These are phyloP conservation scores for Tupaia chinensis DNA, from an alignment of 2,113 vertebrate species.

Conservation along the genomic window DNA sequence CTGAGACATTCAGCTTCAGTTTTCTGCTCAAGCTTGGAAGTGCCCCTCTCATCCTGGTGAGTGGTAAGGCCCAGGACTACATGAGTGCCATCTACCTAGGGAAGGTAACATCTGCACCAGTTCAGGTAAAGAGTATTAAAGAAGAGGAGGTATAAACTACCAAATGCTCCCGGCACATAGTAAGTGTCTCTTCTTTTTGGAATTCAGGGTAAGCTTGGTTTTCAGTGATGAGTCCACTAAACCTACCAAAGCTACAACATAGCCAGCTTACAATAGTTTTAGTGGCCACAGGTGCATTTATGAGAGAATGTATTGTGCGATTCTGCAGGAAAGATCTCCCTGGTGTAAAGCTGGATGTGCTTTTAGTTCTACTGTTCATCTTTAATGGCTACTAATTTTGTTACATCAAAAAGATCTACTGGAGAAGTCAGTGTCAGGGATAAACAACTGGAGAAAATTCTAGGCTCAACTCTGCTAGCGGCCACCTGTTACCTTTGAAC, in stretches of 20 bases:
- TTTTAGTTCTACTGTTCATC: background rate
- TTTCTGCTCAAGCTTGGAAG: background rate
- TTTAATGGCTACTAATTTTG: background rate
- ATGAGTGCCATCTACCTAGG: background rate
- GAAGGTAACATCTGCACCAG: background rate
- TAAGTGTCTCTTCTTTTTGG: background rate
- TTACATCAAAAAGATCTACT: background rate
- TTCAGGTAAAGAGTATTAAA: too few relatives aligned
- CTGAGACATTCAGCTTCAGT: accelerated
- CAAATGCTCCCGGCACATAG: accelerated
- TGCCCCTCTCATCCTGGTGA: background rate
- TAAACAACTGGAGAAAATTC: background rate
- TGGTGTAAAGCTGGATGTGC: background rate
- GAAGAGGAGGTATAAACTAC: background rate
- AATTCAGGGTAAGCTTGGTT: background rate
- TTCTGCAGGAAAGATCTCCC: background rate
- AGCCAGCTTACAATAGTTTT: accelerated
- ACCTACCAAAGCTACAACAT: accelerated
- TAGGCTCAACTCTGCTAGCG: background rate
- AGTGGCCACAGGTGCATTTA: background rate
- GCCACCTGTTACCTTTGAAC: background rate
- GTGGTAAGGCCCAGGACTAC: background rate
- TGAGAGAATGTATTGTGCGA: background rate
- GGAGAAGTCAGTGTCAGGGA: background rate
- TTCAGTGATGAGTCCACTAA: background rate